Evolutionary conservation across 2,113 vertebrate genomes (phyloP), one percentile per base, ranked within the genome.

Genomic region (Charina bottae): DNA sequence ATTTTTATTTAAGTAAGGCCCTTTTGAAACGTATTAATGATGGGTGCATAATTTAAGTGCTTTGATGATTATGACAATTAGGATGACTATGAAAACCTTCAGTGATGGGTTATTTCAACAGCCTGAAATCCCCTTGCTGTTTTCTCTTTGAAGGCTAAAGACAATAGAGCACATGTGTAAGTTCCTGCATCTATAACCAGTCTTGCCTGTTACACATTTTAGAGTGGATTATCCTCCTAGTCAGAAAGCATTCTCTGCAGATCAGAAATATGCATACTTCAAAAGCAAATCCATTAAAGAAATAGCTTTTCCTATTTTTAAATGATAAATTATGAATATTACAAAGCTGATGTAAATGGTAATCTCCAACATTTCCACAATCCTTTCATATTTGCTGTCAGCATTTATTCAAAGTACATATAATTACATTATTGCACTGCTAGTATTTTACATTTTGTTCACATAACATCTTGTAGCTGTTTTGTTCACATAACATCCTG

Each of bases 401-500:
- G 42, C 42, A 84, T 94, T 93, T 88, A 93, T 90, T 89, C 83
- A 89, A 93, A 92, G 11, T 0, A 0, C 83, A 91, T 0, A 28
- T 58, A 92, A 96, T 94, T 92, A 94, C 88, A 78, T 91, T 84
- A 85, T 89, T 59, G 55, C 83, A 89, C 83, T 92, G 91, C 93
- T 15, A 42, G 4, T 58, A 88, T 88, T 83, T 78, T 83, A 87
- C 33, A 83, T 54, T 58, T 93, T 64, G 78, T 46, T 89, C 11
- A 94, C 68, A 49, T 1, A 12, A 28, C 83, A 88, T 17, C 26
- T 72, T 92, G 90, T 55, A 90, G 78, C n/a, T n/a, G n/a, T 54
- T 58, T 93, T 64, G 78, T 46, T 89, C 11, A 94, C 68, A 49
- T 1, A 12, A 28, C 83, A 88, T 17, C 26, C 62, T 92, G 90